Conservation (phyloP, 2,113 vertebrate genomes). For the Stegostoma tigrinum region DNA sequence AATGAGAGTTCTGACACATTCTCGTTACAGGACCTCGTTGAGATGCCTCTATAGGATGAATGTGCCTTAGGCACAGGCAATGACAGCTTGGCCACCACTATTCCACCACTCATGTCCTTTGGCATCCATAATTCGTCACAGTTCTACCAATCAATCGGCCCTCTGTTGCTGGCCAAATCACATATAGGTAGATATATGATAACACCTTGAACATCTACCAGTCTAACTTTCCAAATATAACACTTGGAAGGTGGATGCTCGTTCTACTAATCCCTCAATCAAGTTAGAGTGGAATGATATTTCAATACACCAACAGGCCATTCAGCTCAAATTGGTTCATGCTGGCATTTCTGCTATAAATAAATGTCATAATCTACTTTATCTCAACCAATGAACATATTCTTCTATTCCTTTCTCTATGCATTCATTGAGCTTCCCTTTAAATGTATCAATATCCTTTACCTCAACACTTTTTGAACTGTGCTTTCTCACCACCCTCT, state of each 20-base stretch:
- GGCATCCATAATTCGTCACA: too few relatives aligned
- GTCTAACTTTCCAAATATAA: too few relatives aligned
- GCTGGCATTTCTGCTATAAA: background rate
- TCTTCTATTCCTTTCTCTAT: background rate
- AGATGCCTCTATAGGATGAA: background rate
- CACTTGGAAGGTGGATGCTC: background rate
- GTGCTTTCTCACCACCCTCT: background rate
- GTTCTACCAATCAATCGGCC: too few relatives aligned
- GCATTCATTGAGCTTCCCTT: background rate
- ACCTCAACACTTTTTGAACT: background rate
- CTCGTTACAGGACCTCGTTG: background rate
- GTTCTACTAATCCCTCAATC: background rate
- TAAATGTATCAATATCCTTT: background rate
- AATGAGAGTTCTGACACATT: background rate
- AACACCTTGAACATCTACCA: background rate
- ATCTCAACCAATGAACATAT: background rate
- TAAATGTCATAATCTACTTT: background rate
- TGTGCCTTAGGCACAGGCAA: background rate
- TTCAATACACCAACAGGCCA: background rate
- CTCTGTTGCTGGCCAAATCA: too few relatives aligned
- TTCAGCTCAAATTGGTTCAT: background rate
- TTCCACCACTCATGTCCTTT: too few relatives aligned
- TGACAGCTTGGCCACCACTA: background rate
- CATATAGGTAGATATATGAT: too few relatives aligned
- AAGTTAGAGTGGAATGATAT: background rate